A percentile compares a stretch with the other conserved stretches of the same genome.
phyloP scores from a whole-genome alignment of 2,888 invertebrate species.

The Tromatobia lineatoria region DNA sequence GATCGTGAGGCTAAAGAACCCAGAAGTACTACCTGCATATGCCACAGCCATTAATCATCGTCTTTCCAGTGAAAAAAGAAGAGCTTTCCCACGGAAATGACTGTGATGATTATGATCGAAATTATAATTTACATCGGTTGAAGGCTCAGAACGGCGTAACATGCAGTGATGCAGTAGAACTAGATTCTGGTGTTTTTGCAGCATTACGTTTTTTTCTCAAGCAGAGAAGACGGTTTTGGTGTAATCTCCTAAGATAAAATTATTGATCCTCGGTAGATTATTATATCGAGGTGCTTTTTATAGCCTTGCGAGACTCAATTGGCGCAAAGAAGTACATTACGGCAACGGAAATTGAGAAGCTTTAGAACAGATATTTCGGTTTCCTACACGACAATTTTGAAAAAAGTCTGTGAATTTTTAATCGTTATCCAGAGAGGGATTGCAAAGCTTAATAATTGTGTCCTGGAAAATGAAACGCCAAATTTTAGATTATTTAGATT shows the following conservation, averaged over 20 bases:
- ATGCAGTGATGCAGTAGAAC: not conserved
- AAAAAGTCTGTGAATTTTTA: too few species aligned
- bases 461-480: too few species aligned
- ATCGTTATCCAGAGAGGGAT: too few species aligned
- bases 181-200: not conserved
- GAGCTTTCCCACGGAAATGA: conserved; percentile 57
- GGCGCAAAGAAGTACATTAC: too few species aligned
- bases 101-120: not conserved
- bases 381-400: too few species aligned
- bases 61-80: conserved; percentile 15
- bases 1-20: conserved; percentile 21
- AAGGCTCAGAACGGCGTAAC: not conserved
- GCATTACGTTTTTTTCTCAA: not conserved
- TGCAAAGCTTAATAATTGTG: too few species aligned
- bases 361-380: too few species aligned
- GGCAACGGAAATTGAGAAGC: too few species aligned
- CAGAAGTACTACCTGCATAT: conserved; percentile 19
- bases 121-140: not conserved
- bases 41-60: conserved; percentile 44
- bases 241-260: not conserved
- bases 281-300: too few species aligned
- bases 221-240: not conserved
- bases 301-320: too few species aligned
- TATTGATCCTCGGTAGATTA: too few species aligned
- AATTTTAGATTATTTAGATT: too few species aligned